Conservation (phyloP, 1,140 invertebrate species). For the Cherax quadricarinatus region DNA sequence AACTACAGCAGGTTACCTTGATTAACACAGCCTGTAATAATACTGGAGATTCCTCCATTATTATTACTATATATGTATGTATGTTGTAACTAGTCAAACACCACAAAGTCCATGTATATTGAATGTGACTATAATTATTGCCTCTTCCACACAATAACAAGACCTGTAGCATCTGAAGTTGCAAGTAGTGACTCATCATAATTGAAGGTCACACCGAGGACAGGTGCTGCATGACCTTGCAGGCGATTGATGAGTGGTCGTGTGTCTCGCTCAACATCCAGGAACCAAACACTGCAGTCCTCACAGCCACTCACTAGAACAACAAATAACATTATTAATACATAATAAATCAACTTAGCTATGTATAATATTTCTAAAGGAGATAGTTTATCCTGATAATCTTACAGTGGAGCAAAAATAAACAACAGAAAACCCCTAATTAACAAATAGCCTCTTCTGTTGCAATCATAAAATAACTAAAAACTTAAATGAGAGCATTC, state of each 20-base stretch:
- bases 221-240: slow-evolving; percentile 88
- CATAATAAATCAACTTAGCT: too few species aligned
- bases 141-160: slow-evolving; percentile 91
- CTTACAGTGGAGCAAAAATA: too few species aligned
- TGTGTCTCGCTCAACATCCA: slow-evolving; percentile 85
- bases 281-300: slow-evolving; percentile 90
- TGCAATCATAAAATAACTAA: not conserved
- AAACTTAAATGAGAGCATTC: too few species aligned
- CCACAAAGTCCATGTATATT: too few species aligned
- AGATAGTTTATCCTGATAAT: too few species aligned
- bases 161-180: slow-evolving; percentile 88
- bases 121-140: slow-evolving; percentile 67
- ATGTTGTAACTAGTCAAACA: too few species aligned
- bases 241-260: slow-evolving; percentile 88
- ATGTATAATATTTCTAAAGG: too few species aligned
- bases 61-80: not conserved
- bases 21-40: not conserved
- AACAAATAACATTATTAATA: not conserved
- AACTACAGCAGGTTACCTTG: not conserved
- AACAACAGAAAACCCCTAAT: not conserved
- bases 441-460: not conserved
- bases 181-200: slow-evolving; percentile 92
- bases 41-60: not conserved
- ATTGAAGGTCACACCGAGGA: slow-evolving; percentile 90
- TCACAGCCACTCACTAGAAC: slow-evolving; percentile 87